Conservation (phyloP, 2,113 vertebrate genomes). For the Heloderma charlesbogerti region DNA sequence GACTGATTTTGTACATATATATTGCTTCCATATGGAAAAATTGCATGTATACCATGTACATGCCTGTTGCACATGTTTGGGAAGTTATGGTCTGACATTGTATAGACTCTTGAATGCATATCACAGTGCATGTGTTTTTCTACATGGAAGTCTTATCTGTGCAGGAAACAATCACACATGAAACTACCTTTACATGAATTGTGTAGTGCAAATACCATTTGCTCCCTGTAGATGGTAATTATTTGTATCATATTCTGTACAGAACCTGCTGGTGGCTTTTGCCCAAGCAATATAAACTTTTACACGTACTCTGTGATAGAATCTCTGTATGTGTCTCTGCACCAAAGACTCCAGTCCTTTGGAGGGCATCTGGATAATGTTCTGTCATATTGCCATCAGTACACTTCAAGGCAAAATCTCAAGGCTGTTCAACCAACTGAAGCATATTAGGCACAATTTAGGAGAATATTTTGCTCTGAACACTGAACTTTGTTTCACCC, state of each 20-base stretch:
- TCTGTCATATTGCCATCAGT: rapidly evolving
- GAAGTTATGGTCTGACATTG: background rate
- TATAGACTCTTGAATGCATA: background rate
- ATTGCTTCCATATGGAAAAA: background rate
- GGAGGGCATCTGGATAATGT: rapidly evolving
- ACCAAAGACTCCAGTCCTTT: slow-evolving; percentile 16
- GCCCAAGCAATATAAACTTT: background rate
- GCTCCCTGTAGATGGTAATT: background rate
- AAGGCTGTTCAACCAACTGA: slow-evolving; percentile 40
- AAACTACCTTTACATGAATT: background rate
- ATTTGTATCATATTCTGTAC: rapidly evolving
- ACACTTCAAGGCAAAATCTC: slow-evolving; percentile 36
- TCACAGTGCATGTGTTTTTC: background rate
- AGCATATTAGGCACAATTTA: slow-evolving; percentile 35
- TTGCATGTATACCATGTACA: background rate
- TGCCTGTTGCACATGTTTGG: background rate
- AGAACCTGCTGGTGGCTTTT: slow-evolving; percentile 31
- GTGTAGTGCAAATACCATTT: background rate
- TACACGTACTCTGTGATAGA: background rate
- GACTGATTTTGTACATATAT: background rate
- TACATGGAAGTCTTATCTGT: background rate
- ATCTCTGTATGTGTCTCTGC: slow-evolving; percentile 7
- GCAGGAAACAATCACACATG: background rate
- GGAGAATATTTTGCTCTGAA: slow-evolving; percentile 15
- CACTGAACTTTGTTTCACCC: slow-evolving; percentile 24